These are phyloP conservation scores for Macrosteles quadrilineatus DNA, from an alignment of 1,140 invertebrate species.

Conservation along the genomic window DNA sequence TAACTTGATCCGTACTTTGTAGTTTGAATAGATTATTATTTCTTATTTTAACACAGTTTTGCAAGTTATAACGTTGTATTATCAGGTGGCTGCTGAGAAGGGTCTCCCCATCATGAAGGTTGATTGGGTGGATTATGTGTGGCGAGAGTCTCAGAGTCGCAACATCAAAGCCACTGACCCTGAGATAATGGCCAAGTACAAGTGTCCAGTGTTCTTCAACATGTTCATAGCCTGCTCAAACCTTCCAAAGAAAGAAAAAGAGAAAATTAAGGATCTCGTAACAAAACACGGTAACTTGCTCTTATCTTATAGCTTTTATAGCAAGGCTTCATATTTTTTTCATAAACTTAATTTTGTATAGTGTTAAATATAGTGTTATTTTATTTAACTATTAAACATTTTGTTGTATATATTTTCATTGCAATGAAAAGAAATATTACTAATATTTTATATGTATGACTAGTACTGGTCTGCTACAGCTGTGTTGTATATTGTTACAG, in stretches of 20 bases:
- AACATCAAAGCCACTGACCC: constrained; percentile 63
- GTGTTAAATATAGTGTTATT: neutral
- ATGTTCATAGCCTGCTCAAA: constrained; percentile 78
- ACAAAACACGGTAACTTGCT: constrained; percentile 60
- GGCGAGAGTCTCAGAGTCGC: constrained; percentile 66
- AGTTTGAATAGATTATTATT: neutral
- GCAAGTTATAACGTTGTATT: constrained; percentile 30
- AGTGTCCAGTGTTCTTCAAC: constrained; percentile 78
- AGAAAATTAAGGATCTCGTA: constrained; percentile 68
- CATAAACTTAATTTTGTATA: neutral
- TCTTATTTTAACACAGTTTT: neutral
- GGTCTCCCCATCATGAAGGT: constrained; percentile 74
- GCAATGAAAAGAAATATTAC: neutral
- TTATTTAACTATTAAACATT: neutral
- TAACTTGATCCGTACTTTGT: neutral
- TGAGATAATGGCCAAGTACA: constrained; percentile 61
- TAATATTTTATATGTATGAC: neutral
- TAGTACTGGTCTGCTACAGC: neutral
- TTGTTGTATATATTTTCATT: neutral
- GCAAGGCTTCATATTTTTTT: neutral
- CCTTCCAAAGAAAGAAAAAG: constrained; percentile 64
- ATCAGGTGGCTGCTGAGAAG: constrained; percentile 68
- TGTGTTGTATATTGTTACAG: constrained; percentile 17
- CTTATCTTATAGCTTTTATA: neutral
- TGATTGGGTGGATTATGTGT: constrained; percentile 78